A percentile compares a stretch with the other conserved stretches of the same genome.
phyloP scores from a whole-genome alignment of 1,140 invertebrate genomes.

The Pararge aegeria region DNA sequence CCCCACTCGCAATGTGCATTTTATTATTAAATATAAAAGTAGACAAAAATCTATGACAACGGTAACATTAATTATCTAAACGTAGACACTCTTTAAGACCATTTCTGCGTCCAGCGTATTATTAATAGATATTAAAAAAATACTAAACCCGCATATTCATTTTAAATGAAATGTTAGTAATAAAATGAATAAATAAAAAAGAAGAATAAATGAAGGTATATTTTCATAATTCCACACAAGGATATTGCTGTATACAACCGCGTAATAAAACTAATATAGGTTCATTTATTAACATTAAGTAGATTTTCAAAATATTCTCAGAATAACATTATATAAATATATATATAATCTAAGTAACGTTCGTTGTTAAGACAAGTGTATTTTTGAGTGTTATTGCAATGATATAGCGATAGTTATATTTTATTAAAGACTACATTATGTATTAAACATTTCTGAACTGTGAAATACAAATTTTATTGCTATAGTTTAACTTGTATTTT shows the following conservation, averaged over 20 bases:
- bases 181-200: background rate
- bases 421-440: constrained; percentile 72
- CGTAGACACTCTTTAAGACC: background rate
- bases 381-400: constrained; percentile 73
- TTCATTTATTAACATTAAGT: constrained; percentile 26
- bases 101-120: background rate
- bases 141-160: background rate
- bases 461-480: constrained; percentile 77
- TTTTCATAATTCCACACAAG: constrained; percentile 18
- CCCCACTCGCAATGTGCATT: background rate
- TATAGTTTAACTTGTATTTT: constrained; percentile 60
- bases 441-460: constrained; percentile 67
- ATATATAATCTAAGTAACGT: constrained; percentile 36
- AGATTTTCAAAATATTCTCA: constrained; percentile 27
- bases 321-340: constrained; percentile 28
- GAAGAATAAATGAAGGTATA: constrained; percentile 7
- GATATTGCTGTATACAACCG: constrained; percentile 30
- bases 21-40: background rate
- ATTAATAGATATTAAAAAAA: background rate
- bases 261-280: constrained; percentile 14
- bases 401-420: constrained; percentile 69
- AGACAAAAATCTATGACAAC: background rate
- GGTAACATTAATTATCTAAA: background rate
- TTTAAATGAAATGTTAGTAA: background rate
- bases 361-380: constrained; percentile 62